These are phyloP conservation scores for Rhinatrema bivittatum DNA, from an alignment of 2,797 vertebrate species.

Conservation along the genomic window DNA sequence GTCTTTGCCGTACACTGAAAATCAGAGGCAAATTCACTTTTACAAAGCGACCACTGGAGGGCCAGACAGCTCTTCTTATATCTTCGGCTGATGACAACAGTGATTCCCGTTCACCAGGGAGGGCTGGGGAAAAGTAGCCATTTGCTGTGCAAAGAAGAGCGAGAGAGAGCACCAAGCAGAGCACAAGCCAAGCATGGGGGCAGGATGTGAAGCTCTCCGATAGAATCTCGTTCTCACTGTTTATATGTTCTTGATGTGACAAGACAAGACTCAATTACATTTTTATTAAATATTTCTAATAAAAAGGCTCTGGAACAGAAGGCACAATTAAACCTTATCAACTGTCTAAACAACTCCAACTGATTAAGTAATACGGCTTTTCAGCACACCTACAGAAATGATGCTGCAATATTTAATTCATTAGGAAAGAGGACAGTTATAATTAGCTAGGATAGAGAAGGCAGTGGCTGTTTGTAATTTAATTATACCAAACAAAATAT, in stretches of 20 bases:
- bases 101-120: background rate
- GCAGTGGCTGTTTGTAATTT: fast-evolving
- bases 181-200: no score
- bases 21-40: background rate
- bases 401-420: background rate
- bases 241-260: no score
- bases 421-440: background rate
- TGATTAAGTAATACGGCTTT: background rate
- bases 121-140: no score
- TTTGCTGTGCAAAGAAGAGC: no score
- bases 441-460: background rate
- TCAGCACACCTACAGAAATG: background rate
- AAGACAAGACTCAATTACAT: no score
- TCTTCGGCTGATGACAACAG: background rate
- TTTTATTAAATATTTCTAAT: no score
- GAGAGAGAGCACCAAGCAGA: no score
- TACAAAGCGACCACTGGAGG: conserved; percentile 36
- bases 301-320: fast-evolving
- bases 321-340: background rate
- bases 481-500: background rate
- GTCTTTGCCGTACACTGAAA: background rate
- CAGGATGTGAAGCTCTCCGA: no score
- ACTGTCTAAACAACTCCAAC: background rate
- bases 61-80: conserved; percentile 20
- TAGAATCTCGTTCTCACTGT: no score